Evolutionary conservation across 2,797 vertebrate species (phyloP), one percentile per base, ranked within the genome.

Genomic region (Periophthalmus magnuspinnatus): DNA sequence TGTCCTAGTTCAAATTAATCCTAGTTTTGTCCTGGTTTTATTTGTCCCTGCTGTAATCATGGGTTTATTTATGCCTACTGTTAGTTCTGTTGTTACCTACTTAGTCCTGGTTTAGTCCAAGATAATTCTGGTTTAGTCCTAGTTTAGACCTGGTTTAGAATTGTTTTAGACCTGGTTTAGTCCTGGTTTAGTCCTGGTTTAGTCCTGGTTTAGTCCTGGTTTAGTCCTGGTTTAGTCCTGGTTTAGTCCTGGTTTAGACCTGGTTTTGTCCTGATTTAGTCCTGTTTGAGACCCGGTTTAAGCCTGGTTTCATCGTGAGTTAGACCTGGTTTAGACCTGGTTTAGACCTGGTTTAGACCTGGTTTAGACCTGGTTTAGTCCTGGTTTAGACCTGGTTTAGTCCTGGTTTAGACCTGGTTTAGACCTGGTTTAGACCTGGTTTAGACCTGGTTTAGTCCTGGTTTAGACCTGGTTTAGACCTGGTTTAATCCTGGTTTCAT

Each of bases 151-250:
- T 34, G 34, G 6, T 34, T 34, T 3, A 34, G 34, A 34, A 1
- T 34, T 5, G 34, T 34, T 7, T 16, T 14, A 17, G 11, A 17
- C 47, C 2, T 14, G 13, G 4, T 48, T 38, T 48, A 16, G 47
- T 19, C 47, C 47, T 5, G 2, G 14, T 19, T 48, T 48, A 48
- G 16, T 7, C 6, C 6, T 8, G 6, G 5, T 36, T 48, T 17
- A 1, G 28, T 1, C 28, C 28, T 1, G 1, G 8, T 36, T 36
- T 36, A 36, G 0, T 0, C 45, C 2, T 0, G 0, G 3, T 47
- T 16, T 47, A 16, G 13, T 17, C 14, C 45, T 4, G 45, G 3
- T 17, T 19, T 6, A 2, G 50, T 21, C 9, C 7, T 2, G 2
- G n/a, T 21, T 54, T 21, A 54, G 21, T 5, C 8, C 52, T 55